Percentiles rank a stretch among this genome's conserved stretches.
Conservation (phyloP, 2,797 vertebrate species). For the Halcyon leucocephala region DNA sequence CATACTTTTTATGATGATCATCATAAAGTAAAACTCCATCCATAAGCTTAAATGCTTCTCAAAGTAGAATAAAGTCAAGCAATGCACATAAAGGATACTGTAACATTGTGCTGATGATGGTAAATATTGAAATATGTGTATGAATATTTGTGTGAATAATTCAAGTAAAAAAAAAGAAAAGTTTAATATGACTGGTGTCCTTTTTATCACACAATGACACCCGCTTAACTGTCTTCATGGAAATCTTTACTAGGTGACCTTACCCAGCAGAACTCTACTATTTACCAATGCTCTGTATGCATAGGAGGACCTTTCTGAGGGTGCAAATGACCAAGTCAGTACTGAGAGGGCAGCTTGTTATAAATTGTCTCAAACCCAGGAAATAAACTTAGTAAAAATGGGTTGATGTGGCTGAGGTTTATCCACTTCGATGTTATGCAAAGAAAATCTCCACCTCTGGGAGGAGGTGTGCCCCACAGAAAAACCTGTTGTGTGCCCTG, state of each 20-base stretch:
- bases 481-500: neutral
- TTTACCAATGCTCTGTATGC: neutral
- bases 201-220: neutral
- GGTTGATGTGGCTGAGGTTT: neutral
- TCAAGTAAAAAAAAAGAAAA: neutral
- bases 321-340: neutral
- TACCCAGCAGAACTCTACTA: neutral
- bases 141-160: neutral
- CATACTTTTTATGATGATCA: neutral
- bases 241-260: neutral
- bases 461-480: too few relatives aligned
- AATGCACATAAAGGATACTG: neutral
- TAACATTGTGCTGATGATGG: neutral
- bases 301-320: neutral
- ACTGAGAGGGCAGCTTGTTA: neutral
- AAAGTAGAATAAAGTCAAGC: neutral
- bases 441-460: neutral
- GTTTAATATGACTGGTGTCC: neutral
- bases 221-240: neutral
- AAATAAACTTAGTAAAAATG: neutral
- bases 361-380: neutral
- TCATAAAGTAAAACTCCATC: constrained; percentile 11
- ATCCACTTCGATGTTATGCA: neutral
- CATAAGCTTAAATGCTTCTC: neutral
- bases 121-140: neutral